Conservation (phyloP, 1,140 invertebrate species). For the Artemia franciscana region DNA sequence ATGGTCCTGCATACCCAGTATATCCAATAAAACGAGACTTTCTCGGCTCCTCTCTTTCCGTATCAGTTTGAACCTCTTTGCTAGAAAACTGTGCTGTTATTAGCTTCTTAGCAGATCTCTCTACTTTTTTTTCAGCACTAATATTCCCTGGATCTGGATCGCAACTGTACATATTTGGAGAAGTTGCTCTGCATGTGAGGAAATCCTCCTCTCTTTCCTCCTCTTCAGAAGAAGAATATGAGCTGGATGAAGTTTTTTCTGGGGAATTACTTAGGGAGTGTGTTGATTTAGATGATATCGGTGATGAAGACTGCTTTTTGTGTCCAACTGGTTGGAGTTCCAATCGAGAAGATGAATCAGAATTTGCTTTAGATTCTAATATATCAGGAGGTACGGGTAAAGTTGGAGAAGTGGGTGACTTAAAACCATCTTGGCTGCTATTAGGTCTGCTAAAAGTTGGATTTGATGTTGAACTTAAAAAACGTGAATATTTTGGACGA, state of each 20-base stretch:
- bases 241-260: not conserved
- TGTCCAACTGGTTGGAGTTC: not conserved
- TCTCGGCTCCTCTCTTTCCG: not conserved
- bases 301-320: not conserved
- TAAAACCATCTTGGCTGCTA: not conserved
- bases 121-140: not conserved
- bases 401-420: not conserved
- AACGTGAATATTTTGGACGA: not conserved
- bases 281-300: not conserved
- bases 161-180: not conserved
- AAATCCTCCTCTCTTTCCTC: not conserved
- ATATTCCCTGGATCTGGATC: not conserved
- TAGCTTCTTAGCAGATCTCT: not conserved
- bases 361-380: not conserved
- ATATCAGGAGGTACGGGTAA: not conserved
- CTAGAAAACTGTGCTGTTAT: not conserved
- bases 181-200: not conserved
- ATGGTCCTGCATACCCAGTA: constrained; percentile 4
- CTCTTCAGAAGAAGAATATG: not conserved
- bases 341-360: no score
- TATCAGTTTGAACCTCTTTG: not conserved
- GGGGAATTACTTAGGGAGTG: not conserved
- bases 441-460: not conserved
- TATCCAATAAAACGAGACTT: constrained; percentile 9
- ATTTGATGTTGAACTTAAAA: not conserved